These are phyloP conservation scores for Schizopygopsis malacanthus DNA, from an alignment of 2,797 vertebrate species.

Conservation along the genomic window DNA sequence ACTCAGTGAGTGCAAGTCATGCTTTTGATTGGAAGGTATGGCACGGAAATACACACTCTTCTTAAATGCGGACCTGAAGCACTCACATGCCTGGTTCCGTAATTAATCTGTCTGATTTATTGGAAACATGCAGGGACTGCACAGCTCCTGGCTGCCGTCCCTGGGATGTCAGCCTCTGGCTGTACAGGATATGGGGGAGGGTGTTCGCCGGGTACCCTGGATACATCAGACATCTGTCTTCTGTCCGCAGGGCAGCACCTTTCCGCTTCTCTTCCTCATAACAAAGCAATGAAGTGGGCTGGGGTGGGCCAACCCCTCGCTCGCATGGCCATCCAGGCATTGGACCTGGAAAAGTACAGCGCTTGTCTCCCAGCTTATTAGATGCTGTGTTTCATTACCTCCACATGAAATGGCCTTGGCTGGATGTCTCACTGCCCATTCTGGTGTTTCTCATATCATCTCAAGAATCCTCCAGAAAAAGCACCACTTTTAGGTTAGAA, in stretches of 20 bases:
- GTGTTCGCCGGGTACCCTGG: slow-evolving; percentile 24
- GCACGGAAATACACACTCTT: slow-evolving; percentile 14
- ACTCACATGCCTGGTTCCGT: slow-evolving; percentile 28
- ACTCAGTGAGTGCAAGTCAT: not conserved
- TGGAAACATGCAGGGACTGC: slow-evolving; percentile 43
- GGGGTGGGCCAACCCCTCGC: not conserved
- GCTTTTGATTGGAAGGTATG: slow-evolving; percentile 30
- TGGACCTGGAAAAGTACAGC: slow-evolving; percentile 70
- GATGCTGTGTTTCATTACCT: slow-evolving; percentile 66
- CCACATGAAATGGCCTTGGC: slow-evolving; percentile 54
- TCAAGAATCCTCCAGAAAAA: slow-evolving; percentile 34
- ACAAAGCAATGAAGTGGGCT: slow-evolving; percentile 14
- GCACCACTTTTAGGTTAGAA: not conserved
- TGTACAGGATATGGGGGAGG: slow-evolving; percentile 2
- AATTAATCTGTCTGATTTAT: slow-evolving; percentile 45
- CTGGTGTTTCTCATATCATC: not conserved
- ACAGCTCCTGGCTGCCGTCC: slow-evolving; percentile 31
- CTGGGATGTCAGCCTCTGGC: slow-evolving; percentile 40
- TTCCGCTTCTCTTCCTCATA: slow-evolving; percentile 49
- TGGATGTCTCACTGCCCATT: slow-evolving; percentile 32
- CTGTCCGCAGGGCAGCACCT: slow-evolving; percentile 37
- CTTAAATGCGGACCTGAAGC: slow-evolving; percentile 41
- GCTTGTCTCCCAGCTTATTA: slow-evolving; percentile 63
- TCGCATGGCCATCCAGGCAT: not conserved
- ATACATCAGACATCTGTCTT: slow-evolving; percentile 43